phyloP scores from a whole-genome alignment of 2,797 vertebrate species.

The Neopelma chrysocephalum region DNA sequence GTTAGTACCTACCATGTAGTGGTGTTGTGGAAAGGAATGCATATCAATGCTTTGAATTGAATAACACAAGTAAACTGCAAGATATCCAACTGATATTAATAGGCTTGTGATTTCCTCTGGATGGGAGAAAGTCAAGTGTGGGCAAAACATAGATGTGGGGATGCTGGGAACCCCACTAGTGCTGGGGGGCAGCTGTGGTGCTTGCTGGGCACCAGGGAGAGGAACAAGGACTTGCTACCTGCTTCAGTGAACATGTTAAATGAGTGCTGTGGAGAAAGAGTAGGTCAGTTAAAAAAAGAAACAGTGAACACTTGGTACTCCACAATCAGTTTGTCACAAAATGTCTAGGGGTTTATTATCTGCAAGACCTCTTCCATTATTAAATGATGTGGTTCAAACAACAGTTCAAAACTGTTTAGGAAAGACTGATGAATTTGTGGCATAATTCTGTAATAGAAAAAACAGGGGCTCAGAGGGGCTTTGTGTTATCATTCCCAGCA shows the following conservation, averaged over 20 bases:
- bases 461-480: not conserved
- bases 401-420: not conserved
- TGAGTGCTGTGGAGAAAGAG: not conserved
- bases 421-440: not conserved
- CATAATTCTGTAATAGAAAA: not conserved
- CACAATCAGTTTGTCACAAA: not conserved
- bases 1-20: not conserved
- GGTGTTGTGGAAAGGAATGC: not conserved
- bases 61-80: not conserved
- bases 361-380: not conserved
- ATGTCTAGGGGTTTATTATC: not conserved
- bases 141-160: not conserved
- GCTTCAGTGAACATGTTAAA: not conserved
- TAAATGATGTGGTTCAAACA: not conserved
- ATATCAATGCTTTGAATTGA: not conserved
- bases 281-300: not conserved
- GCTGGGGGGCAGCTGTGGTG: not conserved
- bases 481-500: not conserved
- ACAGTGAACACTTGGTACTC: not conserved
- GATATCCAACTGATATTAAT: not conserved
- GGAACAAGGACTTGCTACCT: not conserved
- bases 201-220: not conserved
- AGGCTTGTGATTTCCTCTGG: not conserved
- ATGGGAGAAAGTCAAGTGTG: not conserved
- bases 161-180: accelerated